These are phyloP conservation scores for Cephus rjabovi DNA, from an alignment of 2,888 invertebrate genomes.

Conservation along the genomic window DNA sequence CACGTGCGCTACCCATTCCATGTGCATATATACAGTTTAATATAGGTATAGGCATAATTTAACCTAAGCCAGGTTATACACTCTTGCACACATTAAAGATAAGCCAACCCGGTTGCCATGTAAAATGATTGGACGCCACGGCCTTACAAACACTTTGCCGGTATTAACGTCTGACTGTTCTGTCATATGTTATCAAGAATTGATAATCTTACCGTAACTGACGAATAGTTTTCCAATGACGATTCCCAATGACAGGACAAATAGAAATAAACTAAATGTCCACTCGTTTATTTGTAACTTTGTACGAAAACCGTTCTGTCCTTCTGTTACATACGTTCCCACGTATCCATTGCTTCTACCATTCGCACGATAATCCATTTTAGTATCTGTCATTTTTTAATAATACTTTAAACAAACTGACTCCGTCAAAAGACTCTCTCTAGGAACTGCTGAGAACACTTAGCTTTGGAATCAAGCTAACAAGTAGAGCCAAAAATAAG, in stretches of 20 bases:
- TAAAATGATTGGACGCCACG: neutral
- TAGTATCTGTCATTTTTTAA: conserved; percentile 14
- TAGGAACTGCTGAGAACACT: neutral
- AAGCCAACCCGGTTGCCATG: neutral
- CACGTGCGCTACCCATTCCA: neutral
- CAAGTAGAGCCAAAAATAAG: conserved; percentile 37
- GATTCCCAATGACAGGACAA: conserved; percentile 43
- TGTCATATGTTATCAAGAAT: neutral
- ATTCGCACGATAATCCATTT: neutral
- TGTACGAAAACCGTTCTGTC: conserved; percentile 26
- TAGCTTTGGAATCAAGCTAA: neutral
- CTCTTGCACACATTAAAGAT: neutral
- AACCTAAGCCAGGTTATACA: neutral
- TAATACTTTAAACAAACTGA: neutral
- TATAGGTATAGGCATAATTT: neutral
- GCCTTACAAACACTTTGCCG: neutral
- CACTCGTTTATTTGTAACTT: conserved; percentile 45
- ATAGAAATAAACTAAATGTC: conserved; percentile 46
- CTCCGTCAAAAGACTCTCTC: neutral
- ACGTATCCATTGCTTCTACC: neutral
- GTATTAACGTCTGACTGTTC: neutral
- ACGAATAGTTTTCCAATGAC: conserved; percentile 48
- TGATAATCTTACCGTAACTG: conserved; percentile 45
- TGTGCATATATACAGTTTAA: neutral
- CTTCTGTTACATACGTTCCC: conserved; percentile 11